Evolutionary conservation across 2,113 vertebrate genomes (phyloP).

Genomic region (Pluvialis apricaria): DNA sequence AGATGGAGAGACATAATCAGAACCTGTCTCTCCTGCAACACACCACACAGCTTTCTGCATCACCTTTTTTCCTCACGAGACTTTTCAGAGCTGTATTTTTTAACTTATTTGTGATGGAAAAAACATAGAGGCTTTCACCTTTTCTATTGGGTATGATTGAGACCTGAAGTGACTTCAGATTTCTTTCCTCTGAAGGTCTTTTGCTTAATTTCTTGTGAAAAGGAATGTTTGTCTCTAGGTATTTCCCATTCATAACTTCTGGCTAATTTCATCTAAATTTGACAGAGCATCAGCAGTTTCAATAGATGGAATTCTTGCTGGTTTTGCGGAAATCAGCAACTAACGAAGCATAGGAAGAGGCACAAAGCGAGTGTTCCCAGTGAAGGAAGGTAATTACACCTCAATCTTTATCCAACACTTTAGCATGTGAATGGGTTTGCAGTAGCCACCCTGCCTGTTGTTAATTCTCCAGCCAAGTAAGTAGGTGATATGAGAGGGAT

Average conservation of each 20-base stretch:
- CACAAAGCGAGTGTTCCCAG: not conserved
- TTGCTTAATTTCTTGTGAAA: not conserved
- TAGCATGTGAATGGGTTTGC: slow-evolving; percentile 29
- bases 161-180: not conserved
- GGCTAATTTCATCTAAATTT: not conserved
- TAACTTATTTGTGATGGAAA: not conserved
- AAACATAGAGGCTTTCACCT: not conserved
- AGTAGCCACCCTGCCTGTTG: not conserved
- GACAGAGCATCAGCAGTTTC: slow-evolving; percentile 5
- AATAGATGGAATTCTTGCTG: not conserved
- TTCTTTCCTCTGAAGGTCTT: not conserved
- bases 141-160: not conserved
- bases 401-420: slow-evolving; percentile 10
- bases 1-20: not conserved
- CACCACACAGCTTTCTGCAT: not conserved
- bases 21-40: not conserved
- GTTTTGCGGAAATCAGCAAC: not conserved
- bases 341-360: not conserved
- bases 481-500: not conserved
- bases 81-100: not conserved
- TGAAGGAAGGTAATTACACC: slow-evolving; percentile 28
- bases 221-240: not conserved
- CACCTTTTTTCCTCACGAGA: not conserved
- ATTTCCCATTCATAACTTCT: slow-evolving; percentile 21
- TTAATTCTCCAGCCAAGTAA: slow-evolving; percentile 22